Evolutionary conservation across 2,888 invertebrate genomes (phyloP).

Genomic region (Tetanocera ferruginea): DNA sequence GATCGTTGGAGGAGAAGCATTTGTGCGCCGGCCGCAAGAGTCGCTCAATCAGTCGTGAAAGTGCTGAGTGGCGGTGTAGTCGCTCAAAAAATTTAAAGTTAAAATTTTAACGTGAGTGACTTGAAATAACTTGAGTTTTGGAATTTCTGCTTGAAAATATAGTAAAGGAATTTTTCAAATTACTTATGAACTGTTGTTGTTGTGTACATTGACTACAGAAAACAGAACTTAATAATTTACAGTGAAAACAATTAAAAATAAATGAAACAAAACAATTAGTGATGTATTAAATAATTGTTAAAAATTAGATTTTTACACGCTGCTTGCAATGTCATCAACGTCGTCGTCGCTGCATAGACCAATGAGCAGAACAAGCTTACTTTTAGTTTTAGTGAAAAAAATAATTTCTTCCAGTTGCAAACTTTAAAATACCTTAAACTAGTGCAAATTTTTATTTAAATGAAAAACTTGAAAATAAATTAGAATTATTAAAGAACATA

Average conservation of each 20-base stretch:
- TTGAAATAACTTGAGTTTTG: slow-evolving; percentile 40
- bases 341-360: not conserved
- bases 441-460: not conserved
- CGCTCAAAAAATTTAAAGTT: slow-evolving; percentile 41
- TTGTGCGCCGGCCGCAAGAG: slow-evolving; percentile 10
- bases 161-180: slow-evolving; percentile 11
- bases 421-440: not conserved
- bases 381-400: not conserved
- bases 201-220: not conserved
- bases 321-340: not conserved
- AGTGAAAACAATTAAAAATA: not conserved
- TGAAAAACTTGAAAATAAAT: not conserved
- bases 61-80: slow-evolving; percentile 59
- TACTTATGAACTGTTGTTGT: not conserved
- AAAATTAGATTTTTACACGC: not conserved
- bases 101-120: slow-evolving; percentile 38
- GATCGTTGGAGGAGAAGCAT: not conserved
- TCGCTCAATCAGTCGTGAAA: slow-evolving; percentile 57
- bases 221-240: not conserved
- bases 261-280: not conserved
- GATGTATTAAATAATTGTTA: not conserved
- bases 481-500: not conserved
- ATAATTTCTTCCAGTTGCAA: not conserved
- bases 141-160: slow-evolving; percentile 33
- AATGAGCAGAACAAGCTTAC: not conserved